Base-by-base conservation (phyloP, 2,888 invertebrate species). In the Stramonita haemastoma region DNA sequence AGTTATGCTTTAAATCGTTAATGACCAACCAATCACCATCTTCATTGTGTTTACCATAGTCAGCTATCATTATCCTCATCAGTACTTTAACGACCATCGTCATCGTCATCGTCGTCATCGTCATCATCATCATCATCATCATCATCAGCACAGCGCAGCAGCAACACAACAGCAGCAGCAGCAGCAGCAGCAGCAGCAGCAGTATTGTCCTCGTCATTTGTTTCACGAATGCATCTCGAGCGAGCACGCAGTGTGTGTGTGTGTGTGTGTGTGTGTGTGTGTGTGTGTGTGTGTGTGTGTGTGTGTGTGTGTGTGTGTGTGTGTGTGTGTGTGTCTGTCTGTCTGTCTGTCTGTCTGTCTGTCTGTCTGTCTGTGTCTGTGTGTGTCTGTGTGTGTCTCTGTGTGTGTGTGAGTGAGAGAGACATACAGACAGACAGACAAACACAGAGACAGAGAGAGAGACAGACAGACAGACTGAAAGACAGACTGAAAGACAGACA, bases 221-320 rank as follows among this genome's bases (percentile, higher is more conserved):
- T 8, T 8, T 46, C 8, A 46, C 46, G 46, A 46, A 46, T 46
- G 46, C 46, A 46, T 8, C 46, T 79, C 4, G 32, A 79, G 32
- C 17, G 17, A 32, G 32, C 32, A 13, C 13, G 32, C 13, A 15
- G 29, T 22, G 73, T 73, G 73, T 73, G 73, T 73, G 73, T 73
- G 73, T n/a, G 73, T 73, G 73, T 73, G 73, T 73, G 73, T 73
- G 73, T n/a, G 73, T 73, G 73, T 73, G 73, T 73, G 56, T 83
- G 83, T 83, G 56, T 83, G 83, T 83, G 56, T 83, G 34, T 29
- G 56, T 29, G 83, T 29, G 56, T 32, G 83, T 17, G 34, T 17
- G n/a, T 79, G 34, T 17, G 79, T 17, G 26, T 17, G 15, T 32
- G 79, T 17, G 34, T 56, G n/a, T 13, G 32, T 84, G 56, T 29